Conservation (phyloP, 2,888 invertebrate genomes). For the Archips xylosteana region DNA sequence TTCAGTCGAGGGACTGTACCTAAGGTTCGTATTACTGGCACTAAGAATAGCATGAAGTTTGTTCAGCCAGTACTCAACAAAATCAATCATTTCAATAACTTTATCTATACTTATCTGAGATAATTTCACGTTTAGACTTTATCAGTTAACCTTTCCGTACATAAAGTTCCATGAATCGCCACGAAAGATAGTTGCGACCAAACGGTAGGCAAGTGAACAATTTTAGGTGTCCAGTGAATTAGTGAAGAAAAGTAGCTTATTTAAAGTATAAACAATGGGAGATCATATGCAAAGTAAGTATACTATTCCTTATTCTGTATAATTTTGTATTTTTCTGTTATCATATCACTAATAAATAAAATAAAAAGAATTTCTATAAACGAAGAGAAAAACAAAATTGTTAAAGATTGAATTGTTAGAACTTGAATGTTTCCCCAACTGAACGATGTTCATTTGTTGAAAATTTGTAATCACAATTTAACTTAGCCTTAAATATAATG, state of each 20-base stretch:
- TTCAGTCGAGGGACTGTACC: no score
- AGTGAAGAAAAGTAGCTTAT: neutral
- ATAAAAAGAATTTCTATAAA: no score
- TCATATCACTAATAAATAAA: no score
- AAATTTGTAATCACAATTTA: no score
- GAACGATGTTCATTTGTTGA: no score
- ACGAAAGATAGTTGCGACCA: neutral
- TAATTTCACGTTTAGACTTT: slow-evolving; percentile 11
- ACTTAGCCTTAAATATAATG: no score
- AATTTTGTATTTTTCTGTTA: no score
- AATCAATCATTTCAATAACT: neutral
- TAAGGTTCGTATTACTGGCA: no score
- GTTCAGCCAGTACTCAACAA: neutral
- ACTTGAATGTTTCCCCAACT: no score
- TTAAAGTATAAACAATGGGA: slow-evolving; percentile 5
- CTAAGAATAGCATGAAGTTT: neutral
- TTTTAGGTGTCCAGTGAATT: neutral
- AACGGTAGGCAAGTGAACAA: slow-evolving; percentile 1
- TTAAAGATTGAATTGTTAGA: no score
- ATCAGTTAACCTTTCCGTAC: slow-evolving; percentile 16
- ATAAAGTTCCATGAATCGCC: neutral
- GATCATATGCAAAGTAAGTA: slow-evolving; percentile 13
- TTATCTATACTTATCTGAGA: slow-evolving; percentile 29
- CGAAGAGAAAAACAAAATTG: no score
- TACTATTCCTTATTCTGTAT: neutral